These are phyloP conservation scores for Anas flavirostris DNA, from an alignment of 2,797 vertebrate genomes.

Conservation along the genomic window DNA sequence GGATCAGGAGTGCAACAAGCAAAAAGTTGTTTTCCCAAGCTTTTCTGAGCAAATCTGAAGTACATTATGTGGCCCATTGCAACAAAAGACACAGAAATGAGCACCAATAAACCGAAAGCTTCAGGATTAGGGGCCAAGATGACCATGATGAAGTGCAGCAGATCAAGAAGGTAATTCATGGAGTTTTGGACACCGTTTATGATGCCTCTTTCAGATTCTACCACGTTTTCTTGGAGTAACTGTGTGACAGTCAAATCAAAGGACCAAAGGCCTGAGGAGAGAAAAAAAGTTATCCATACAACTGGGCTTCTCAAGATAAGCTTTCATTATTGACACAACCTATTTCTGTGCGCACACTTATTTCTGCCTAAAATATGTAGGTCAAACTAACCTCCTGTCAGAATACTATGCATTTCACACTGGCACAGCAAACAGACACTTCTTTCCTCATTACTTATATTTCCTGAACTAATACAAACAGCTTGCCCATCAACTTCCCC, in stretches of 20 bases:
- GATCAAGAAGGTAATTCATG: constrained; percentile 99
- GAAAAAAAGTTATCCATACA: background rate
- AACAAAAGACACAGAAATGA: constrained; percentile 97
- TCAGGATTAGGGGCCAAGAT: constrained; percentile 96
- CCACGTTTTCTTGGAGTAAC: constrained; percentile 96
- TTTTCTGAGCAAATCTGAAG: constrained; percentile 93
- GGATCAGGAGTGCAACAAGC: constrained; percentile 86
- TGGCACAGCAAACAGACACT: background rate
- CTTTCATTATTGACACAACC: background rate
- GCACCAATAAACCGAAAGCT: constrained; percentile 94
- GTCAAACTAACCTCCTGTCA: background rate
- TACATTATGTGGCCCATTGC: constrained; percentile 97
- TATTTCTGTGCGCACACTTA: background rate
- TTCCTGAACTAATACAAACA: background rate
- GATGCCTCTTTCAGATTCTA: constrained; percentile 94
- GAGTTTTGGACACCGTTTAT: constrained; percentile 99
- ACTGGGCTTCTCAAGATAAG: background rate
- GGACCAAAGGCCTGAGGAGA: constrained; percentile 92
- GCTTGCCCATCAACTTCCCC: background rate
- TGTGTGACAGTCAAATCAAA: constrained; percentile 98
- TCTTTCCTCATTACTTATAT: background rate
- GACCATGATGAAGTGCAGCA: constrained; percentile 99
- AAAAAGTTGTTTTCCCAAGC: constrained; percentile 88
- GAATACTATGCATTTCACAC: background rate
- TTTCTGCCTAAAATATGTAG: background rate